phyloP scores from a whole-genome alignment of 2,797 vertebrate genomes.

The Pachyuromys duprasi region DNA sequence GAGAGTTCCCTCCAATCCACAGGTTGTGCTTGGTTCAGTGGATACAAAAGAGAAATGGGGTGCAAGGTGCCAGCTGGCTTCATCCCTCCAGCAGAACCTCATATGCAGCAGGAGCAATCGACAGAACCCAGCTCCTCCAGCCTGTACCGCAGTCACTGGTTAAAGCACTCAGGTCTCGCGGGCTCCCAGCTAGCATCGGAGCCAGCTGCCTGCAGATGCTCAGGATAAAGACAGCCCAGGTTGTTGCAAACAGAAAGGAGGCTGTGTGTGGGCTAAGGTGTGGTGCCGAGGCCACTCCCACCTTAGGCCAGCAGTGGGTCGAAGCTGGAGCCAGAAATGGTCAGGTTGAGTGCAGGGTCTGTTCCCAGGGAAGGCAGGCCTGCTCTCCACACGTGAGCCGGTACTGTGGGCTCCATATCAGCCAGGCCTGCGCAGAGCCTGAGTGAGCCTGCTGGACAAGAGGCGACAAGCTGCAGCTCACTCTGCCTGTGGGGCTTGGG shows the following conservation, averaged over 20 bases:
- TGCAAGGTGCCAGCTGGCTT: not conserved
- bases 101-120: not conserved
- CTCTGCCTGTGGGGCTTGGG: not conserved
- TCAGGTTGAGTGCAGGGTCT: not conserved
- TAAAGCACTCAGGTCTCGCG: not conserved
- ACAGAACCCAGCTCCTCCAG: not conserved
- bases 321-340: not conserved
- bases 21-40: not conserved
- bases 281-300: fast-evolving
- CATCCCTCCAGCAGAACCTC: not conserved
- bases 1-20: not conserved
- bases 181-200: not conserved
- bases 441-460: not conserved
- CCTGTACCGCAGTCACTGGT: not conserved
- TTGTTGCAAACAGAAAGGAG: not conserved
- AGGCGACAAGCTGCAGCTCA: too few relatives aligned
- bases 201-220: not conserved
- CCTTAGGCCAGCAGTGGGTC: not conserved
- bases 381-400: not conserved
- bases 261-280: fast-evolving
- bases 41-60: not conserved
- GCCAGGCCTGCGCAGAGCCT: fast-evolving
- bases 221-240: not conserved
- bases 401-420: not conserved
- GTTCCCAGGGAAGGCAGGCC: fast-evolving